Evolutionary conservation across 2,797 vertebrate species (phyloP), one percentile per base, ranked within the genome.

Genomic region (Galago senegalensis): DNA sequence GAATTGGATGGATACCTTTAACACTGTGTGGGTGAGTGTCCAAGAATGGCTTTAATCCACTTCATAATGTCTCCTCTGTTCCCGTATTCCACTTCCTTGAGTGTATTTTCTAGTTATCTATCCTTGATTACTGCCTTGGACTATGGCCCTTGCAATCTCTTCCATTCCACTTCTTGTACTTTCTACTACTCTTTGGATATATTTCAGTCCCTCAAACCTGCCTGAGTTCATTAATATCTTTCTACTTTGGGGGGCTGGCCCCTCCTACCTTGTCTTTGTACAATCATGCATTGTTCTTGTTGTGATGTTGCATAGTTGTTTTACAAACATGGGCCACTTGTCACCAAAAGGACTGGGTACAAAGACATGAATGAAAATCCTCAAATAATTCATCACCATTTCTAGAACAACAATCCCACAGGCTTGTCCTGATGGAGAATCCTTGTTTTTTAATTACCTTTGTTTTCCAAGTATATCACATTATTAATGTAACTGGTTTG

Each of bases 401-500:
- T 4, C 27, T 87, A 87, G 83, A 73, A 77, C 69, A 96, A 61
- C 65, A 85, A 29, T 70, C 80, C 37, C 63, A 31, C 4, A 76
- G 85, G 70, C 23, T 61, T 84, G 14, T 72, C 40, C 17, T 84
- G 56, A 49, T 34, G 5, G 65, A 77, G 86, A 89, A 91, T 69
- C 34, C 80, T 94, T 92, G 18, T 72, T 89, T 92, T 95, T 49
- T 86, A 63, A 85, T 93, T 43, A 91, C 25, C 53, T 94, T 86
- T 83, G 40, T 95, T 96, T 94, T 84, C 73, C 4, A 79, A 94
- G 94, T 61, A 58, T 61, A 76, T 80, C 91, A 91, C 11, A 53
- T 72, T 92, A 84, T 80, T 91, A 95, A 86, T 95, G 67, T 83
- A 87, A 86, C 80, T 65, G 91, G 63, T 95, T 95, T 94, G 96